phyloP scores from a whole-genome alignment of 2,797 vertebrate genomes.

The Spea hammondii region DNA sequence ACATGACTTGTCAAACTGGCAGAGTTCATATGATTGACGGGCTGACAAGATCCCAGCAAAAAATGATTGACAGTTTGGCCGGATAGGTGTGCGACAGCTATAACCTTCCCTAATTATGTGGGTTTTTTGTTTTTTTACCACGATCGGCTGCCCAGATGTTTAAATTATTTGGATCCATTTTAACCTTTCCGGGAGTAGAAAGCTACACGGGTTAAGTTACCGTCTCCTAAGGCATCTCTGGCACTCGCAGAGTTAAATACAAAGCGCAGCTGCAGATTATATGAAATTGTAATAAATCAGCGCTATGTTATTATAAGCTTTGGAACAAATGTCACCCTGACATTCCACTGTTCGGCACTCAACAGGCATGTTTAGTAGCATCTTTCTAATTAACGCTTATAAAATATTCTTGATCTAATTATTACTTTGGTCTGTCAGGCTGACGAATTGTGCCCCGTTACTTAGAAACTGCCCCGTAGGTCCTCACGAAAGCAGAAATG shows the following conservation, averaged over 20 bases:
- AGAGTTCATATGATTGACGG: constrained; percentile 24
- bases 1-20: constrained; percentile 28
- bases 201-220: neutral
- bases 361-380: constrained; percentile 21
- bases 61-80: constrained; percentile 38
- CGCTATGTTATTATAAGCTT: constrained; percentile 27
- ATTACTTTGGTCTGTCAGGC: neutral
- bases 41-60: constrained; percentile 17
- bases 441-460: neutral
- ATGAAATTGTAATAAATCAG: constrained; percentile 40
- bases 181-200: neutral
- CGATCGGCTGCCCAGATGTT: constrained; percentile 12
- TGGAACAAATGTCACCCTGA: constrained; percentile 36
- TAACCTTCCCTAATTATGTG: constrained; percentile 28
- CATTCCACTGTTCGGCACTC: constrained; percentile 20
- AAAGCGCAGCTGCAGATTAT: neutral
- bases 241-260: constrained; percentile 5
- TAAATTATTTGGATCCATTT: constrained; percentile 25
- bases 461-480: neutral
- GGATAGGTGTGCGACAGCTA: constrained; percentile 29
- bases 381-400: constrained; percentile 30
- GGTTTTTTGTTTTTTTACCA: neutral
- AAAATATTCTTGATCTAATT: constrained; percentile 18
- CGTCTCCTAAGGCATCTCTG: neutral
- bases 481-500: too few species aligned